Base-by-base conservation (phyloP, 2,113 vertebrate genomes). In the Acanthochromis polyacanthus region DNA sequence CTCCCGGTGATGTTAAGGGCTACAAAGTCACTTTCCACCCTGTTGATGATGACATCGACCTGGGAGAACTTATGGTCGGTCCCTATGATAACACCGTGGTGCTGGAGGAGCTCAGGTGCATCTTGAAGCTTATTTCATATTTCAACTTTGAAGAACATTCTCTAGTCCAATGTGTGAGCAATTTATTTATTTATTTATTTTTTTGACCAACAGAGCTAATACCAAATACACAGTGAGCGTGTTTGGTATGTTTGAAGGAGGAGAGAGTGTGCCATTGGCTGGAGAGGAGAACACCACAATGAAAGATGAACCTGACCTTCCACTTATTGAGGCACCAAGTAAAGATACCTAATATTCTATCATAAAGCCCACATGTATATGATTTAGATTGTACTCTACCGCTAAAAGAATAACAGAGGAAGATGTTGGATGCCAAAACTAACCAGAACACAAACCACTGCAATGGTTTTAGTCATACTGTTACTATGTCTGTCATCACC, bases 71-170 rank as follows among this genome's bases (percentile, higher is more conserved):
- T 81, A 78, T 94, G 32, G 96, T 99, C 69, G 96, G 98, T 8
- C 98, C 97, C 0, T 98, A 96, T 10, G 98, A 99, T 94, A 99
- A 97, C 93, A 99, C 98, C 0, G 96, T 99, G 51, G 98, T 99
- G 58, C 89, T 99, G 74, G 98, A 99, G 76, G 98, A 99, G 82
- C 96, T 99, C 68, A 98, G 97, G 98, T 99, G 95, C 8, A 82
- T 77, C 23, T 53, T 50, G 19, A 3, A 23, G 1, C 22, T 63
- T n/a, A 20, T 61, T 81, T 64, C 19, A 40, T 4, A 3, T 32
- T 62, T 63, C 4, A 38, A 55, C 43, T 50, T n/a, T 10, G 5
- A 38, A 51, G 1, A 32, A 17, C 25, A 17, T 10, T 71, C 19
- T 58, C 11, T 2, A 61, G 5, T 51, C 12, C 12, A 6, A 57